Conservation (phyloP, 1,140 invertebrate genomes). For the Drosophila varians region DNA sequence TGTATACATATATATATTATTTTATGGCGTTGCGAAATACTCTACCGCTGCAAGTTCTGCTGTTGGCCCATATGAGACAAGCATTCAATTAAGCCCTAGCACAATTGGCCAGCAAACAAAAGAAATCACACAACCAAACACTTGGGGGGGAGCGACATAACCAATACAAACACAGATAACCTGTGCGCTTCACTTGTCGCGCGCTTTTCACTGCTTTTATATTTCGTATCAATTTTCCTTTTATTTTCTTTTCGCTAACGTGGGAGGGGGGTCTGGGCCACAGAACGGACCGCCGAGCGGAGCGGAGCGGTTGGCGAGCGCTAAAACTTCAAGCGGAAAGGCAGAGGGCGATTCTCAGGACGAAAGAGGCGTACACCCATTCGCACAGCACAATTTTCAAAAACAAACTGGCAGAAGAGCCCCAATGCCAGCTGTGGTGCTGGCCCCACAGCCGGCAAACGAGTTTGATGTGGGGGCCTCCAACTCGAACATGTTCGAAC, state of each 20-base stretch:
- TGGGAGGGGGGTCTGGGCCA: background rate
- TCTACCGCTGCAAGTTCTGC: constrained; percentile 29
- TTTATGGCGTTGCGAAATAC: constrained; percentile 63
- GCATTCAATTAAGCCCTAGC: constrained; percentile 67
- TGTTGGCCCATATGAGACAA: constrained; percentile 57
- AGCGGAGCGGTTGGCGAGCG: constrained; percentile 5
- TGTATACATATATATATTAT: constrained; percentile 45
- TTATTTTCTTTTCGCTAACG: background rate
- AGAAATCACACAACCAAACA: constrained; percentile 61
- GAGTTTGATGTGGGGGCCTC: constrained; percentile 45
- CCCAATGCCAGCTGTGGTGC: constrained; percentile 26
- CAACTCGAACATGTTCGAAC: constrained; percentile 54
- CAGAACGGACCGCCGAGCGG: constrained; percentile 19
- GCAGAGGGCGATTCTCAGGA: constrained; percentile 3
- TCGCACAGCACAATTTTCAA: constrained; percentile 60
- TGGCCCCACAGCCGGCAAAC: constrained; percentile 60
- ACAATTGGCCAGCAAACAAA: constrained; percentile 74
- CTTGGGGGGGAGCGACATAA: constrained; percentile 33
- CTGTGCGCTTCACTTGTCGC: constrained; percentile 55
- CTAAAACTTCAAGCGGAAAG: constrained; percentile 5
- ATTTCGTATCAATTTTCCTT: constrained; percentile 2
- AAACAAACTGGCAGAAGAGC: constrained; percentile 65
- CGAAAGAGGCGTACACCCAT: constrained; percentile 36
- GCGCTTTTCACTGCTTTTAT: constrained; percentile 34
- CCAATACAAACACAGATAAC: constrained; percentile 48